Percentiles rank a stretch among this genome's conserved stretches.
phyloP scores from a whole-genome alignment of 2,797 vertebrate species.

The Liasis olivaceus region DNA sequence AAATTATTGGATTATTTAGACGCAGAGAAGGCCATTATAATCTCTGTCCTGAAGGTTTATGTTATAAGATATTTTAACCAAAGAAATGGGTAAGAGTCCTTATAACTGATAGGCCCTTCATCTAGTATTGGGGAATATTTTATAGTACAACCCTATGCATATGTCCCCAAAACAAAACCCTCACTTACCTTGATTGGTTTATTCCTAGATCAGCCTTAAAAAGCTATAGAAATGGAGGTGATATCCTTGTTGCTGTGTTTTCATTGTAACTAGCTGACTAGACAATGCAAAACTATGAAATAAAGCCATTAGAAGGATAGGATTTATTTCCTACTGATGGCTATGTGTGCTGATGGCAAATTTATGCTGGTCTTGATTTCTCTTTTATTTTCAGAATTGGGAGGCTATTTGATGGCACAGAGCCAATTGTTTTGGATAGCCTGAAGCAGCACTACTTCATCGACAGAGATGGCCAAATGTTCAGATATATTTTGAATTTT shows the following conservation, averaged over 20 bases:
- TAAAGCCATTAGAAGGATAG: background rate
- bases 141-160: background rate
- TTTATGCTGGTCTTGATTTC: slow-evolving; percentile 39
- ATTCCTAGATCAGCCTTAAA: background rate
- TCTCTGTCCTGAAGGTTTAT: background rate
- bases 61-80: background rate
- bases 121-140: background rate
- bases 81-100: background rate
- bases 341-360: slow-evolving; percentile 27
- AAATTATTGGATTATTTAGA: background rate
- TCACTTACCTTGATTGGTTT: background rate
- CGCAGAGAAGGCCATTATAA: background rate
- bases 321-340: background rate
- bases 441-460: slow-evolving; percentile 99
- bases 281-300: background rate
- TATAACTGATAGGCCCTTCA: background rate
- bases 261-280: background rate
- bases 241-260: background rate
- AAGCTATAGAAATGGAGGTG: background rate
- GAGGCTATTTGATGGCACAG: slow-evolving; percentile 96
- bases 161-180: background rate
- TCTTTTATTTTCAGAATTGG: slow-evolving; percentile 84
- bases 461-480: slow-evolving; percentile 98
- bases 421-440: slow-evolving; percentile 97
- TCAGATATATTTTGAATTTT: slow-evolving; percentile 99